phyloP scores from a whole-genome alignment of 2,888 invertebrate species.

The Drosophila pseudotakahashii region DNA sequence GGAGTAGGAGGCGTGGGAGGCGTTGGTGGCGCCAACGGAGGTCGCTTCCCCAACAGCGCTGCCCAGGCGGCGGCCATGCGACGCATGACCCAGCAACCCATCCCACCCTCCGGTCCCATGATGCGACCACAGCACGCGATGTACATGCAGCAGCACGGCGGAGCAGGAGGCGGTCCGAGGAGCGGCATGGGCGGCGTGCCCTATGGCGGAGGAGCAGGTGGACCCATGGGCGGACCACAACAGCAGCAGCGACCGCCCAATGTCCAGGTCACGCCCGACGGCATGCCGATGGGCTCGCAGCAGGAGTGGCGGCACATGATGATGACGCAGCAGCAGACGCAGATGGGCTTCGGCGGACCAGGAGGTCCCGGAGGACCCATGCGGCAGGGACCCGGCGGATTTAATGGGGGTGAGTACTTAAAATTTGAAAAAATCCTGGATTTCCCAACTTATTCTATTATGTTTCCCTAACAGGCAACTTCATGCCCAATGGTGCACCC shows the following conservation, averaged over 20 bases:
- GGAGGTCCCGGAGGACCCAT: slow-evolving; percentile 77
- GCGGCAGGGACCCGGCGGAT: slow-evolving; percentile 82
- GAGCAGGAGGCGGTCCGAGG: slow-evolving; percentile 81
- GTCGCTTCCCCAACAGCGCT: slow-evolving; percentile 85
- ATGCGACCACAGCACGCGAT: slow-evolving; percentile 87
- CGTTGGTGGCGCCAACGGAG: slow-evolving; percentile 82
- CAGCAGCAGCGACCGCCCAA: slow-evolving; percentile 86
- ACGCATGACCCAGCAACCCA: slow-evolving; percentile 89
- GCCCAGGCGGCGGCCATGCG: slow-evolving; percentile 86
- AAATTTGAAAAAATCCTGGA: not conserved
- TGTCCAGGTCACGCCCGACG: slow-evolving; percentile 86
- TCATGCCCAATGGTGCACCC: slow-evolving; percentile 80
- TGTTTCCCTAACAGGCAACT: slow-evolving; percentile 67
- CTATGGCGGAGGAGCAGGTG: slow-evolving; percentile 82
- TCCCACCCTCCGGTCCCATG: slow-evolving; percentile 90
- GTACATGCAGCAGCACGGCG: slow-evolving; percentile 85
- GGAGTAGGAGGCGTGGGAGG: slow-evolving; percentile 69
- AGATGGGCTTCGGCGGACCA: slow-evolving; percentile 77
- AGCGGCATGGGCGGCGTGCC: slow-evolving; percentile 79
- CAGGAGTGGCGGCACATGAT: slow-evolving; percentile 85
- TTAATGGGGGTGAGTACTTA: slow-evolving; percentile 76
- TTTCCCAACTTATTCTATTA: not conserved
- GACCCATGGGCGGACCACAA: slow-evolving; percentile 84
- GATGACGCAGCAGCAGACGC: slow-evolving; percentile 85
- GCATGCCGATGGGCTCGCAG: slow-evolving; percentile 85